phyloP scores from a whole-genome alignment of 1,140 invertebrate genomes.

The Temnothorax longispinosus region DNA sequence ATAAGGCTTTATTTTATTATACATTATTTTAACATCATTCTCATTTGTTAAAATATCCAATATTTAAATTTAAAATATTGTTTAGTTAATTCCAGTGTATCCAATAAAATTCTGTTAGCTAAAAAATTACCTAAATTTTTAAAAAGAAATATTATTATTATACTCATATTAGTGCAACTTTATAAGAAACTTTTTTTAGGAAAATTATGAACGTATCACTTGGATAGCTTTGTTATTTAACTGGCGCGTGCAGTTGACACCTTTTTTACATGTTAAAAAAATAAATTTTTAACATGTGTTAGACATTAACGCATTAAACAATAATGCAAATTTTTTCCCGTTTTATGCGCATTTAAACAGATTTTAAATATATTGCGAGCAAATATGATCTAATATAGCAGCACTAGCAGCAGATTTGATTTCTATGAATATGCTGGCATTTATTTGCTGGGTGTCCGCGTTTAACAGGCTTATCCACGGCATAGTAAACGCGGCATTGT shows the following conservation, averaged over 20 bases:
- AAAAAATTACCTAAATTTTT: background rate
- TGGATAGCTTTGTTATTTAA: no score
- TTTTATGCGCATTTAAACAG: background rate
- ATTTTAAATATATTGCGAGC: slow-evolving; percentile 4
- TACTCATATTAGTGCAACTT: background rate
- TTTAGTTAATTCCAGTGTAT: background rate
- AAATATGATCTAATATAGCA: background rate
- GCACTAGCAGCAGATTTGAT: slow-evolving; percentile 42
- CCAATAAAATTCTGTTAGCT: background rate
- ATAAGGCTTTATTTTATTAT: background rate
- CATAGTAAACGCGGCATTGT: slow-evolving; percentile 64
- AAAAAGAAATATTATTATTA: background rate
- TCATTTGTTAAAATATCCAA: background rate
- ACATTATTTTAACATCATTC: background rate
- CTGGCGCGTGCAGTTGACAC: no score
- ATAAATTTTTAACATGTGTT: background rate
- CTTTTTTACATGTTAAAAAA: no score
- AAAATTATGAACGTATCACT: no score
- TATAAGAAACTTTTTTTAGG: no score
- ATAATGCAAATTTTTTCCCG: background rate
- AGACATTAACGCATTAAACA: background rate
- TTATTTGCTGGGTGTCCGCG: slow-evolving; percentile 37
- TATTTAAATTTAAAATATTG: background rate
- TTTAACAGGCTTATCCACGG: slow-evolving; percentile 74
- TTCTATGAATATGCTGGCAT: slow-evolving; percentile 35